Conservation (phyloP, 1,140 invertebrate species). For the Scylla paramamosain region DNA sequence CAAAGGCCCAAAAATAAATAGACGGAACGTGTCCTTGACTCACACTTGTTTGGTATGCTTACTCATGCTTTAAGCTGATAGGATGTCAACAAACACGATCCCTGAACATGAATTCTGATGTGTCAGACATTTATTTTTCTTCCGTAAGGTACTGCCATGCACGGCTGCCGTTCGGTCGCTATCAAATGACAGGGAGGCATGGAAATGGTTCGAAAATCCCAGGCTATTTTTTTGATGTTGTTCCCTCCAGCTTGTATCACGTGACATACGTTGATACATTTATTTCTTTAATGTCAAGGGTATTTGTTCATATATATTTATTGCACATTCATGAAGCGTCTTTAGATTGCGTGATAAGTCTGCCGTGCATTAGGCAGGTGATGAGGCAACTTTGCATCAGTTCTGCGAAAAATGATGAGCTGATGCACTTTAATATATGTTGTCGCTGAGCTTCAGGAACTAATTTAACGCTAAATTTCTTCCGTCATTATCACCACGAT, state of each 20-base stretch:
- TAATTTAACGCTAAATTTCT: not conserved
- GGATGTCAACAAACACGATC: not conserved
- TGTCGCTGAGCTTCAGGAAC: not conserved
- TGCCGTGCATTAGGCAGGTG: not conserved
- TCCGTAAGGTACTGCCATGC: not conserved
- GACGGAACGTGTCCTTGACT: too few species aligned
- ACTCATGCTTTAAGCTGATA: too few species aligned
- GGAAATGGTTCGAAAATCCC: not conserved
- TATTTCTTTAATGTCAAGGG: not conserved
- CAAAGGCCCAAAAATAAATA: too few species aligned
- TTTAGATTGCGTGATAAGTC: not conserved
- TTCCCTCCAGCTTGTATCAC: not conserved
- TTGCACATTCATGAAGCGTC: not conserved
- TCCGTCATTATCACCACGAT: not conserved
- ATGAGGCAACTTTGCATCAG: not conserved
- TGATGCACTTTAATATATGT: too few species aligned
- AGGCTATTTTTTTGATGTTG: not conserved
- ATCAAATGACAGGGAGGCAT: not conserved
- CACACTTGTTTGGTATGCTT: too few species aligned
- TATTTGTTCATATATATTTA: constrained; percentile 32
- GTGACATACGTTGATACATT: not conserved
- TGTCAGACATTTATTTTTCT: not conserved
- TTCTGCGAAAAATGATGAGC: too few species aligned
- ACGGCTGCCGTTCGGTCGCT: not conserved
- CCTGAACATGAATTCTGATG: not conserved